These are phyloP conservation scores for Toxotes chatareus DNA, from an alignment of 2,113 vertebrate genomes.

Conservation along the genomic window DNA sequence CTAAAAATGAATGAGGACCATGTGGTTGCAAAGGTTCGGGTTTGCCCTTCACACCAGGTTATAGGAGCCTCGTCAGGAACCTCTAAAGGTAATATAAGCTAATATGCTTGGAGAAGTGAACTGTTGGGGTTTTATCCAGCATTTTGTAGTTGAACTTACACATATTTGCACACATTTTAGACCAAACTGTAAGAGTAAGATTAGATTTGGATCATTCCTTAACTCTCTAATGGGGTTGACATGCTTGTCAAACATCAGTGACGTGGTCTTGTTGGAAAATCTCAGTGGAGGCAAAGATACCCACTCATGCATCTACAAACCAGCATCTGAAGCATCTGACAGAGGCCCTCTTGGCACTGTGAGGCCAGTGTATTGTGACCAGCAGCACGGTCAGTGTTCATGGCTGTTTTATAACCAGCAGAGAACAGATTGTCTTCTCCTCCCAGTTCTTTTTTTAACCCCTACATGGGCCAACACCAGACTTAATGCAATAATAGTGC, in stretches of 20 bases:
- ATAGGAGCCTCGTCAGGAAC: not conserved
- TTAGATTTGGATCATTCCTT: conserved; percentile 1
- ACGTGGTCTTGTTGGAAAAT: not conserved
- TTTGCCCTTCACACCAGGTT: not conserved
- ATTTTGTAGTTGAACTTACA: not conserved
- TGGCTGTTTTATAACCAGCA: not conserved
- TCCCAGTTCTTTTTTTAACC: not conserved
- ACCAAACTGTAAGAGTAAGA: not conserved
- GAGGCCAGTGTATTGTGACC: not conserved
- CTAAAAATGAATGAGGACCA: not conserved
- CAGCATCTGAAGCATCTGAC: conserved; percentile 1
- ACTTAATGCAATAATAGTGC: too few relatives aligned
- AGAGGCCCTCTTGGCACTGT: not conserved
- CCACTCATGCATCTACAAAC: not conserved
- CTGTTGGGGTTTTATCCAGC: not conserved
- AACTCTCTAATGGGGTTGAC: not conserved
- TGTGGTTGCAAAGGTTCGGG: not conserved
- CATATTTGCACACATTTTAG: not conserved
- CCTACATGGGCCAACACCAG: not conserved
- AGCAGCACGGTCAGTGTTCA: not conserved
- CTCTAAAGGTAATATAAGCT: not conserved
- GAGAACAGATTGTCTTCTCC: not conserved
- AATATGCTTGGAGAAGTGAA: not conserved
- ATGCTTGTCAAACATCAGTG: conserved; percentile 7
- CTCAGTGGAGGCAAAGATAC: not conserved